Evolutionary conservation across 35 echinoderm and acorn worm species (phyloP), one percentile per base, ranked within the genome.

Genomic region (Apostichopus parvimensis): DNA sequence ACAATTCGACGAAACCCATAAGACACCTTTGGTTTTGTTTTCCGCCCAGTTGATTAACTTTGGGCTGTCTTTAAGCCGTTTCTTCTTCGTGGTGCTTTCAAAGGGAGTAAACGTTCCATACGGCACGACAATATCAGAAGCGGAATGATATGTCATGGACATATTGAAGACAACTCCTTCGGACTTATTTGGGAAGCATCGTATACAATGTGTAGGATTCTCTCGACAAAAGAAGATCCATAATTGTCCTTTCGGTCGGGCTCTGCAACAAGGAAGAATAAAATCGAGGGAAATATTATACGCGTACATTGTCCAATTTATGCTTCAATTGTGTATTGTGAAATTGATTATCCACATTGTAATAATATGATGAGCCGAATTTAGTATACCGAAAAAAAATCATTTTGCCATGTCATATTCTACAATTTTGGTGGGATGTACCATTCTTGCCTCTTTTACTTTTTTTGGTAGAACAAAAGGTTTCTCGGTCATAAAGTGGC

Each of bases 1-100:
- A 57, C 93, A 94, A 59, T 91, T 94, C 1, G 93, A 94, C 9
- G 93, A 88, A 56, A 94, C 66, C 93, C 93, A 94, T n/a, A 79
- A 57, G 8, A 86, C 70, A 18, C 70, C 12, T 52, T 91, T 84
- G 1, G 93, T 76, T 23, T 91, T 91, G 10, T 80, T 80, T n/a
- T 25, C 5, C 4, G 93, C 79, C 93, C 93, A 94, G 25, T 91
- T 77, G 12, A 34, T 10, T 5, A 58, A 14, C 17, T 88, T 12
- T 24, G 62, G 25, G 6, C 7, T 3, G 8, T 24, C 45, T 28
- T 8, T 81, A 14, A 52, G 28, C 12, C 22, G n/a, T 22, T 56
- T 21, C 45, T 65, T 65, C 23, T 56, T 59, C 53, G 20, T 88
- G 34, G 62, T 12, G 58, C 72, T 23, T 73, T 88, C 72, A 24